phyloP scores from a whole-genome alignment of 2,797 vertebrate species.

The Sebastes kiyomatsui region DNA sequence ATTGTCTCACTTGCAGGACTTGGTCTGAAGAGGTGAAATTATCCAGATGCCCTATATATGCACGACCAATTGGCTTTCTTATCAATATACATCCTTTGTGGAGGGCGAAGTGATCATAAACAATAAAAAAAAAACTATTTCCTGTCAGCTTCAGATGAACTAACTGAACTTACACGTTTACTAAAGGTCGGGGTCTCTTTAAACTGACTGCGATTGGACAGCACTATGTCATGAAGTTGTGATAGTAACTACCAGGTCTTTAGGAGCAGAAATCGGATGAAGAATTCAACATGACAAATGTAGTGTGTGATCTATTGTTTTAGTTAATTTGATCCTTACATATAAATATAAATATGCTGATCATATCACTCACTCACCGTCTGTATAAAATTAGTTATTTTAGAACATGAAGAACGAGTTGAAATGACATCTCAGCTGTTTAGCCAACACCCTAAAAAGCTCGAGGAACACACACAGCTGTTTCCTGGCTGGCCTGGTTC shows the following conservation, averaged over 20 bases:
- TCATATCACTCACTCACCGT: not conserved
- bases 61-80: no score
- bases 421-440: not conserved
- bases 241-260: no score
- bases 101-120: not conserved
- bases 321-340: not conserved
- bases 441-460: constrained; percentile 2
- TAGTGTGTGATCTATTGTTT: not conserved
- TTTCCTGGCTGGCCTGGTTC: not conserved
- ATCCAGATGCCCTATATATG: not conserved
- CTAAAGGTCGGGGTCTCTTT: not conserved
- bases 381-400: not conserved
- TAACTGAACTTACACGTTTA: not conserved
- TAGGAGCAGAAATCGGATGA: not conserved
- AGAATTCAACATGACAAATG: not conserved
- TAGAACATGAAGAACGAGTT: not conserved
- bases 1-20: not conserved
- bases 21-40: no score
- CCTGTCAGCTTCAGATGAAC: not conserved
- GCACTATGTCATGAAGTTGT: not conserved
- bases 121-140: not conserved
- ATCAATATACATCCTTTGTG: no score
- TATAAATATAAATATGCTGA: not conserved
- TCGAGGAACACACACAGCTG: not conserved
- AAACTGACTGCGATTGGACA: not conserved